These are phyloP conservation scores for Pogonus chalceus DNA, from an alignment of 1,140 invertebrate species.

Conservation along the genomic window DNA sequence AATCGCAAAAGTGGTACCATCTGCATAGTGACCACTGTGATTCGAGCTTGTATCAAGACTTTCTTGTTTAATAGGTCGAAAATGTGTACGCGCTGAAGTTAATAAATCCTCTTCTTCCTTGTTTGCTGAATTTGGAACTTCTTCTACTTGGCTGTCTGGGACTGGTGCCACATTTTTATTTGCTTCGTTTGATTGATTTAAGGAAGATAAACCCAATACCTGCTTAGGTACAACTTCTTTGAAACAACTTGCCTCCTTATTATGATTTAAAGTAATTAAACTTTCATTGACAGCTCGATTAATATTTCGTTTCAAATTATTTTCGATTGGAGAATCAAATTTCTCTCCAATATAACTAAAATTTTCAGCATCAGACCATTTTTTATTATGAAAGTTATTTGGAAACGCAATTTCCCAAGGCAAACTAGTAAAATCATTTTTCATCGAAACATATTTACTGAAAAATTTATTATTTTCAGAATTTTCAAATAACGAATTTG, in stretches of 20 bases:
- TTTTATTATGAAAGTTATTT: slow-evolving; percentile 1
- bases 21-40: slow-evolving; percentile 37
- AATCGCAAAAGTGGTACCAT: slow-evolving; percentile 59
- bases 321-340: slow-evolving; percentile 10
- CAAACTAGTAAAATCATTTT: not conserved
- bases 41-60: slow-evolving; percentile 33
- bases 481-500: slow-evolving; percentile 15
- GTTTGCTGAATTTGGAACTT: slow-evolving; percentile 14
- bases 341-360: not conserved
- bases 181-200: slow-evolving; percentile 1
- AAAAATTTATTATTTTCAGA: not conserved
- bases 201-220: slow-evolving; percentile 16
- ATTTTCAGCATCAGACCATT: slow-evolving; percentile 21
- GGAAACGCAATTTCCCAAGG: not conserved
- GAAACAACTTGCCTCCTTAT: slow-evolving; percentile 45
- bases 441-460: not conserved
- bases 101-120: slow-evolving; percentile 51
- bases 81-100: slow-evolving; percentile 61
- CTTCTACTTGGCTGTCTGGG: slow-evolving; percentile 1
- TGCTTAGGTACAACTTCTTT: slow-evolving; percentile 42
- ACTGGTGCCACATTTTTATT: slow-evolving; percentile 12
- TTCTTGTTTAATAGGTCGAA: slow-evolving; percentile 58
- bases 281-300: slow-evolving; percentile 18
- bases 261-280: slow-evolving; percentile 42
- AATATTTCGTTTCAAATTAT: slow-evolving; percentile 16